Evolutionary conservation across 2,797 vertebrate genomes (phyloP).

Genomic region (Numenius phaeopus): DNA sequence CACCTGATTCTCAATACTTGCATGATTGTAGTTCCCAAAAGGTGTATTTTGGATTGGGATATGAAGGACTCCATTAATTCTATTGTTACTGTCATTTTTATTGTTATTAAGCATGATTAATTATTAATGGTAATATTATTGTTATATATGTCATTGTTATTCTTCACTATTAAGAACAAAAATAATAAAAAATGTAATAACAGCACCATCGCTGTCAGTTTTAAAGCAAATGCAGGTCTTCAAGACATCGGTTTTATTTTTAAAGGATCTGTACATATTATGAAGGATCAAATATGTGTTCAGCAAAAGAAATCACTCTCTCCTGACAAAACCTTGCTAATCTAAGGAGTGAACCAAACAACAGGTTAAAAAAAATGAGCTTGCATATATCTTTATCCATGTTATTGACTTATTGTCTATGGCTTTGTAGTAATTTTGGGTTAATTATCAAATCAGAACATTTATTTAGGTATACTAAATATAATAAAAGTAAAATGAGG

Average conservation of each 20-base stretch:
- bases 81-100: background rate
- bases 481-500: background rate
- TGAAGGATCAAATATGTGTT: background rate
- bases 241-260: background rate
- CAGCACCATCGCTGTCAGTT: accelerated
- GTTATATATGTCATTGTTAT: background rate
- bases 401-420: background rate
- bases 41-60: background rate
- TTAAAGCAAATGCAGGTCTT: background rate
- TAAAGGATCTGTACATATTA: background rate
- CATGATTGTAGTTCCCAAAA: background rate
- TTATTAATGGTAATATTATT: background rate
- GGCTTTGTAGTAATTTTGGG: background rate
- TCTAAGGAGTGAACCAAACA: background rate
- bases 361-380: background rate
- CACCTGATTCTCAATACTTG: background rate
- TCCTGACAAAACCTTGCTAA: background rate
- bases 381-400: background rate
- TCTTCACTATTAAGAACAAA: background rate
- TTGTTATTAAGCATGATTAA: background rate
- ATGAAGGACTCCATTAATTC: background rate
- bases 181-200: background rate
- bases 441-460: background rate
- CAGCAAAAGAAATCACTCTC: background rate
- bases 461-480: background rate